Percentiles rank a stretch among this genome's conserved stretches.
phyloP scores from a whole-genome alignment of 2,888 invertebrate genomes.

The Protodeltote pygarga region DNA sequence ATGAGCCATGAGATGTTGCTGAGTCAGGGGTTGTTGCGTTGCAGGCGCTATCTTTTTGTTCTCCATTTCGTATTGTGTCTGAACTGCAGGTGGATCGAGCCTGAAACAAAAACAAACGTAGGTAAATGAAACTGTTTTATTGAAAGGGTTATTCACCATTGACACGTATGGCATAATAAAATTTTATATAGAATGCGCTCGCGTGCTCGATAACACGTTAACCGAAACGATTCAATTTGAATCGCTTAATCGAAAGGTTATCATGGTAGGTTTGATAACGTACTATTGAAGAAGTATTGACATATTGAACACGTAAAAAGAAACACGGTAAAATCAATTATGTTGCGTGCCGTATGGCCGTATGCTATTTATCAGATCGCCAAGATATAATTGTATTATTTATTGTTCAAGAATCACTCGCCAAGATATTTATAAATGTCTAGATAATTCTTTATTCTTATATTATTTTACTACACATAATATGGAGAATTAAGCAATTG shows the following conservation, averaged over 20 bases:
- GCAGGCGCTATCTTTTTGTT: conserved; percentile 86
- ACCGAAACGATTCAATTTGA: conserved; percentile 66
- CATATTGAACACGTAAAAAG: conserved; percentile 39
- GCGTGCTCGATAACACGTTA: conserved; percentile 58
- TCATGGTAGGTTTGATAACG: conserved; percentile 63
- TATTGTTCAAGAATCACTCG: too few relatives aligned
- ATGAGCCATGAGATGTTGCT: conserved; percentile 80
- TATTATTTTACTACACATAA: too few relatives aligned
- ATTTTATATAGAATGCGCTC: conserved; percentile 33
- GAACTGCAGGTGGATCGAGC: conserved; percentile 91
- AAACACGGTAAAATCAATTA: conserved; percentile 55
- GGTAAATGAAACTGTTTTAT: conserved; percentile 20
- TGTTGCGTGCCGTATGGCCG: too few relatives aligned
- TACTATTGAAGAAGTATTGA: conserved; percentile 47
- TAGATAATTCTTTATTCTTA: too few relatives aligned
- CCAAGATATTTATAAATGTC: too few relatives aligned
- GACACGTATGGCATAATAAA: conserved; percentile 31
- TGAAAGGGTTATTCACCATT: conserved; percentile 26
- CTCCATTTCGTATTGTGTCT: conserved; percentile 88
- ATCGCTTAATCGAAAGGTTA: conserved; percentile 68
- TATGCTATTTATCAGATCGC: too few relatives aligned
- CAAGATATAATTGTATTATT: too few relatives aligned
- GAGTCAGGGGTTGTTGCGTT: conserved; percentile 86
- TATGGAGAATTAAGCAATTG: too few relatives aligned
- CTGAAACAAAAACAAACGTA: conserved; percentile 78